Evolutionary conservation across 1,140 invertebrate genomes (phyloP).

Genomic region (Lethocerus indicus): DNA sequence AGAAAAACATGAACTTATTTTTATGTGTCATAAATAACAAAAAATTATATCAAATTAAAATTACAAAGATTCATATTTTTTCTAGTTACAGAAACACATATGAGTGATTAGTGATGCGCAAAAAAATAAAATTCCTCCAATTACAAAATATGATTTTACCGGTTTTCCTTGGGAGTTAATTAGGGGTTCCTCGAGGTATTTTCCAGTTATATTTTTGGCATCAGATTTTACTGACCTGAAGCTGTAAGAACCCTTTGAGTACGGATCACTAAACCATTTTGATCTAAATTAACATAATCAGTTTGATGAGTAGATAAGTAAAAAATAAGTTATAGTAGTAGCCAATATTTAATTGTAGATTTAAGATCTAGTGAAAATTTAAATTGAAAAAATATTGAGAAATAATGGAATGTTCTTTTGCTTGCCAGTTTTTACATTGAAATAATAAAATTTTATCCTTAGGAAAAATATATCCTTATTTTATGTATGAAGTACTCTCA

Average conservation of each 20-base stretch:
- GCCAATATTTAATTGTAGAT: neutral
- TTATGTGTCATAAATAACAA: no score
- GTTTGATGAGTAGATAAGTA: neutral
- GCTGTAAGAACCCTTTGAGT: slow-evolving; percentile 50
- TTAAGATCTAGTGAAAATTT: no score
- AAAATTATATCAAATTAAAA: no score
- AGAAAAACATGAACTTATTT: no score
- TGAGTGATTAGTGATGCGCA: no score
- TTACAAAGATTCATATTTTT: no score
- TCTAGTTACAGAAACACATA: no score
- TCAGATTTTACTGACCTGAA: slow-evolving; percentile 40
- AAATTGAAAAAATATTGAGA: no score
- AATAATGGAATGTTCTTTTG: neutral
- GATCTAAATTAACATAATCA: slow-evolving; percentile 33
- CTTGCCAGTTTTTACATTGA: neutral
- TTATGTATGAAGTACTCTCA: neutral
- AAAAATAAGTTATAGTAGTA: neutral
- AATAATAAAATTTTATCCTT: neutral
- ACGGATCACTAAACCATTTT: slow-evolving; percentile 46
- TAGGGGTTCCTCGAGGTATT: no score
- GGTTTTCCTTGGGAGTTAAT: no score
- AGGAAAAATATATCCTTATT: neutral
- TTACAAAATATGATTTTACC: slow-evolving; percentile 26
- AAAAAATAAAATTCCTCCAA: slow-evolving; percentile 29
- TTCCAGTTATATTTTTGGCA: slow-evolving; percentile 23